Base-by-base conservation (phyloP, 2,797 vertebrate genomes). In the Leucoraja ocellata region DNA sequence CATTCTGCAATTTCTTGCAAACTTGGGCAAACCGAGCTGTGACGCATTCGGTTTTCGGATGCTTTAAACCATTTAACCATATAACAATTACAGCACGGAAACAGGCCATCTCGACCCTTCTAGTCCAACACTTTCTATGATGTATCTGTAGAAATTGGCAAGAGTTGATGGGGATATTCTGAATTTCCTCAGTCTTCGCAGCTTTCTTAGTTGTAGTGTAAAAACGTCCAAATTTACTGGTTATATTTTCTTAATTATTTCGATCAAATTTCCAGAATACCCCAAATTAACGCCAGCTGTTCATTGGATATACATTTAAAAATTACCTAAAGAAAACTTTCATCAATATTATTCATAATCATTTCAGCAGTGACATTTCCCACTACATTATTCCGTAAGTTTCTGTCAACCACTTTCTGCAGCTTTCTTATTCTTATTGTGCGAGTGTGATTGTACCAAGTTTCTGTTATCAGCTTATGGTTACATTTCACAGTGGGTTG, bases 401-500 rank as follows among this genome's bases (percentile, higher is more conserved):
- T 88, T 63, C 61, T 16, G 6, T 88, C 61, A 88, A 65, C 28
- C 14, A 32, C 61, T 88, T 63, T 88, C 58, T 32, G 61, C 61
- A 16, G 61, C 28, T n/a, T 46, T 14, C 18, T 88, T 63, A 25
- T 63, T 28, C 32, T 6, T 25, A 68, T 6, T 84, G 21, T 61
- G 81, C 58, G 32, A 86, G 58, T 4, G 13, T 63, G 4, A 65
- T 16, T 9, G 58, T 13, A 65, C 16, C n/a, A 36, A 13, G 84
- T 68, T 88, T 88, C 84, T 68, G 7, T 68, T 88, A 32, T 21
- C 84, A 88, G 21, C 14, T 32, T 36, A 68, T 88, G 21, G 63
- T 88, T 88, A 14, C 65, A 88, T 88, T 88, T 88, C 84, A 88
- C 84, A 68, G 6, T 68, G n/a, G 63, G n/a, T 88, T 68, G 58